These are phyloP conservation scores for Emydocephalus ijimae DNA, from an alignment of 2,113 vertebrate genomes.

Conservation along the genomic window DNA sequence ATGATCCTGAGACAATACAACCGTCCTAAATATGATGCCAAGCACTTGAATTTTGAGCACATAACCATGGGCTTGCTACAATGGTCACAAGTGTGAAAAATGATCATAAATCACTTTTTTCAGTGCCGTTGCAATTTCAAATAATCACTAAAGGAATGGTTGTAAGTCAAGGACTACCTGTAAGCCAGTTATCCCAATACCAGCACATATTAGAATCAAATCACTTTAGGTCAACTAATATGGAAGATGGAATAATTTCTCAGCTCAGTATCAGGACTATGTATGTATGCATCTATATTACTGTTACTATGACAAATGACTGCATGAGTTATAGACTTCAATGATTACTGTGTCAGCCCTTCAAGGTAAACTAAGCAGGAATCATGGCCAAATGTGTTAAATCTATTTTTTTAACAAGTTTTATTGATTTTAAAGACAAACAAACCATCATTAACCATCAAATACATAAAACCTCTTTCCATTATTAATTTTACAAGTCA, in stretches of 20 bases:
- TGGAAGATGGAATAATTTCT: not conserved
- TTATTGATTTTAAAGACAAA: no score
- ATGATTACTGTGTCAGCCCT: not conserved
- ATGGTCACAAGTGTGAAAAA: not conserved
- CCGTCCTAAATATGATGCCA: not conserved
- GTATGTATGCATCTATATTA: not conserved
- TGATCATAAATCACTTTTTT: not conserved
- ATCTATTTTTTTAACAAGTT: no score
- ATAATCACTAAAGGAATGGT: not conserved
- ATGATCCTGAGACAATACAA: not conserved
- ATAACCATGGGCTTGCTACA: not conserved
- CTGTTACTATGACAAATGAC: not conserved
- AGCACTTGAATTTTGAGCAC: no score
- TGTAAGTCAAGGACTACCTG: not conserved
- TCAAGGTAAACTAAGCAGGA: not conserved
- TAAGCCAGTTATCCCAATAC: not conserved
- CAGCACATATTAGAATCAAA: not conserved
- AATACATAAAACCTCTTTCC: no score
- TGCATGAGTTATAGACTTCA: not conserved
- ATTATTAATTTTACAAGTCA: no score
- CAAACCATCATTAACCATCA: no score
- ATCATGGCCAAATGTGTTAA: no score
- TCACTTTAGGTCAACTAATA: not conserved
- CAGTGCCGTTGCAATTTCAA: not conserved
- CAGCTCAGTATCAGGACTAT: not conserved